Evolutionary conservation across 1,140 invertebrate genomes (phyloP).

Genomic region (Drosophila paulistorum): DNA sequence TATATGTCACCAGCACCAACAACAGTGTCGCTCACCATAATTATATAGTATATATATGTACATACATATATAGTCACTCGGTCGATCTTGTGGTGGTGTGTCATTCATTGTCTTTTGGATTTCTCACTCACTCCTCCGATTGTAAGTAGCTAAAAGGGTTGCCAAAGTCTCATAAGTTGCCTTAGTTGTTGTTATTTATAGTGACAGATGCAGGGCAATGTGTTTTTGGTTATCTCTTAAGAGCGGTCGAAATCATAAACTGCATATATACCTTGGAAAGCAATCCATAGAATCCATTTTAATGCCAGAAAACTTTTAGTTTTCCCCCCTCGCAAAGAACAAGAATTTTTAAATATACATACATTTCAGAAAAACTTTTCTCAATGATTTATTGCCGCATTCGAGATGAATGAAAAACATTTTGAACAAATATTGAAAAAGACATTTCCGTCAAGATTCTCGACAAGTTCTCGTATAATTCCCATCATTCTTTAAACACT

Average conservation of each 20-base stretch:
- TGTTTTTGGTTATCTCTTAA: constrained; percentile 29
- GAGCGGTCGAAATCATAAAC: constrained; percentile 7
- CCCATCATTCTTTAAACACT: neutral
- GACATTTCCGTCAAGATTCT: neutral
- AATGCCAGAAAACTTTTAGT: constrained; percentile 58
- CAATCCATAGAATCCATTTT: constrained; percentile 47
- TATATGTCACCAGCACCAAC: constrained; percentile 17
- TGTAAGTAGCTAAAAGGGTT: constrained; percentile 58
- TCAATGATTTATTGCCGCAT: neutral
- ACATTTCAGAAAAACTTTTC: constrained; percentile 31
- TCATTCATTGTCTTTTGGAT: constrained; percentile 38
- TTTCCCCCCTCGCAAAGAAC: constrained; percentile 10
- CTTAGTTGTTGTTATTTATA: constrained; percentile 65
- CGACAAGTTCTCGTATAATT: neutral
- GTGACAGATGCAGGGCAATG: constrained; percentile 75
- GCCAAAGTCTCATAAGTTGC: constrained; percentile 56
- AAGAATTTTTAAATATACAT: constrained; percentile 18
- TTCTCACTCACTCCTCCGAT: constrained; percentile 18
- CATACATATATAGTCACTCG: neutral
- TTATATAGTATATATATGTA: constrained; percentile 33
- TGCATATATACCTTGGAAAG: constrained; percentile 33
- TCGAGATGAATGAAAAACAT: constrained; percentile 22
- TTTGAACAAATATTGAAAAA: constrained; percentile 7
- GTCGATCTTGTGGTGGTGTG: constrained; percentile 27
- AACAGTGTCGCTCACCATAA: constrained; percentile 41